Percentiles rank a stretch among this genome's conserved stretches.
phyloP scores from a whole-genome alignment of 2,113 vertebrate genomes.

The Paratilapia polleni region DNA sequence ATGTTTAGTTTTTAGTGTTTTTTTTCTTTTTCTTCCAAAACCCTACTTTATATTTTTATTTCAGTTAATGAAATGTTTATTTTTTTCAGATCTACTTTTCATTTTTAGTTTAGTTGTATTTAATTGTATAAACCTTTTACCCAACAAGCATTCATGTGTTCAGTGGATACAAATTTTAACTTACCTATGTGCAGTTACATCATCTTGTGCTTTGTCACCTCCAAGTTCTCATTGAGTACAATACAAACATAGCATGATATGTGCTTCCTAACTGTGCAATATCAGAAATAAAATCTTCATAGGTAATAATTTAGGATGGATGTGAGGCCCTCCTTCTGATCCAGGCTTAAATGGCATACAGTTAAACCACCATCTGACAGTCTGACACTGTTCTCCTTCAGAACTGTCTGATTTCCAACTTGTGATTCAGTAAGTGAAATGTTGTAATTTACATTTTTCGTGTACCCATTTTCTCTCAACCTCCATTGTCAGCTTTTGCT shows the following conservation, averaged over 20 bases:
- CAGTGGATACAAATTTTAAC: not conserved
- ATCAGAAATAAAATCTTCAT: not conserved
- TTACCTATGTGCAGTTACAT: not conserved
- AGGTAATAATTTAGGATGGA: not conserved
- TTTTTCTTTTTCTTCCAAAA: too few relatives aligned
- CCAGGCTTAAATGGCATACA: not conserved
- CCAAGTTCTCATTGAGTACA: not conserved
- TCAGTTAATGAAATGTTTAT: too few relatives aligned
- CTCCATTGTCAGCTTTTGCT: conserved; percentile 35
- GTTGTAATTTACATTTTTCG: conserved; percentile 29
- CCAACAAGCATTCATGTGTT: too few relatives aligned
- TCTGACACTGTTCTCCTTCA: conserved; percentile 2
- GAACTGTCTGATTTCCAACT: conserved; percentile 24
- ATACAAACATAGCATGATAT: not conserved
- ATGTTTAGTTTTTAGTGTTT: too few relatives aligned
- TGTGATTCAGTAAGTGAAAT: conserved; percentile 3
- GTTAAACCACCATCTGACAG: not conserved
- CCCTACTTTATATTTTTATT: too few relatives aligned
- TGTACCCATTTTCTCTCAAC: conserved; percentile 29
- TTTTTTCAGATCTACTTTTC: too few relatives aligned
- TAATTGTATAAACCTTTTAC: too few relatives aligned
- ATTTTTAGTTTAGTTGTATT: too few relatives aligned
- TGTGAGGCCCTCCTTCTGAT: not conserved
- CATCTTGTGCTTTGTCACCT: not conserved
- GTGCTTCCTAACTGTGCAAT: not conserved